A percentile compares a stretch with the other conserved stretches of the same genome.
These are phyloP conservation scores for Zophobas morio DNA, from an alignment of 1,140 invertebrate genomes.

Conservation along the genomic window DNA sequence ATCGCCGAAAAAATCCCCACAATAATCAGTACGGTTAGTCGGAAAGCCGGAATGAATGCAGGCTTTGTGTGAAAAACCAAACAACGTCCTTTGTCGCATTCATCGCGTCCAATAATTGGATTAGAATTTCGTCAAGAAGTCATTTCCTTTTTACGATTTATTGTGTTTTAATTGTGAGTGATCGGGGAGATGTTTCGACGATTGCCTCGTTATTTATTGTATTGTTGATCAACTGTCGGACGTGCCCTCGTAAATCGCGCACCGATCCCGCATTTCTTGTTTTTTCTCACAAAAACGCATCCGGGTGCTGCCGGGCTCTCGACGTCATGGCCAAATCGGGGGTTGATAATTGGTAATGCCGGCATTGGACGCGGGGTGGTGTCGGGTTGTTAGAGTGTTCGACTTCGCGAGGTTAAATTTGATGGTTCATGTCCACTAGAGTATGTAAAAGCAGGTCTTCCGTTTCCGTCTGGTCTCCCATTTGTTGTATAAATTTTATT, in stretches of 20 bases:
- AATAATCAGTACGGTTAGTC: conserved; percentile 3
- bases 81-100: conserved; percentile 1
- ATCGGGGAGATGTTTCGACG: conserved; percentile 32
- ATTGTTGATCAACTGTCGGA: conserved; percentile 57
- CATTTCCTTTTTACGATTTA: conserved; percentile 59
- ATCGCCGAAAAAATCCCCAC: conserved; percentile 12
- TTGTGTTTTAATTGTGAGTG: conserved; percentile 59
- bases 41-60: background rate
- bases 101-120: conserved; percentile 37
- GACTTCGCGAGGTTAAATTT: too few relatives aligned
- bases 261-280: conserved; percentile 56
- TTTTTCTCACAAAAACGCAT: conserved; percentile 58
- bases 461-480: too few relatives aligned
- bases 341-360: too few relatives aligned
- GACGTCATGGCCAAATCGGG: too few relatives aligned
- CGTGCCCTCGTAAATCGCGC: conserved; percentile 59
- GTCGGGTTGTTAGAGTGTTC: too few relatives aligned
- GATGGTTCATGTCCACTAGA: too few relatives aligned
- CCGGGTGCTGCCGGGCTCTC: conserved; percentile 5
- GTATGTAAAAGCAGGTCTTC: too few relatives aligned
- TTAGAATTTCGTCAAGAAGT: conserved; percentile 52
- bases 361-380: too few relatives aligned
- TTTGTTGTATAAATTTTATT: too few relatives aligned
- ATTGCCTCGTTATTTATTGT: conserved; percentile 40
- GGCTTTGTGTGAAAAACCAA: conserved; percentile 20